Percentiles rank a stretch among this genome's conserved stretches.
Evolutionary conservation across 2,888 invertebrate species (phyloP).

Genomic region (Nemurella pictetii): DNA sequence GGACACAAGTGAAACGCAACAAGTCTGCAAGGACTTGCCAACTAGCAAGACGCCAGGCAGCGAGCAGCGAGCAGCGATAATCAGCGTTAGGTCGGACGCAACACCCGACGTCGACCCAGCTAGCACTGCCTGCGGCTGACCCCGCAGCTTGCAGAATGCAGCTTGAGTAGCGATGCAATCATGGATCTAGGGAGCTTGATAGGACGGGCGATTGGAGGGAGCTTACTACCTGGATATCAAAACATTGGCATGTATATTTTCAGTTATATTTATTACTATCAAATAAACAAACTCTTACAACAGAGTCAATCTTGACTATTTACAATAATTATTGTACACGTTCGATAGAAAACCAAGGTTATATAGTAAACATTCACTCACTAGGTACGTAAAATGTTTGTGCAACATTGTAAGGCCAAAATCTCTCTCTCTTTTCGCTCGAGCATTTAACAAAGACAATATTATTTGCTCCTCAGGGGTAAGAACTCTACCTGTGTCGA

Average conservation of each 20-base stretch:
- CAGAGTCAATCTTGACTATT: slow-evolving; percentile 19
- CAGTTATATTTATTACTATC: slow-evolving; percentile 2
- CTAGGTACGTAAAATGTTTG: not conserved
- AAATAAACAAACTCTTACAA: slow-evolving; percentile 25
- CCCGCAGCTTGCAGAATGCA: not conserved
- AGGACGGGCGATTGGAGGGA: not conserved
- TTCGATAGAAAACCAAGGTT: slow-evolving; percentile 22
- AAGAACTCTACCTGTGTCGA: not conserved
- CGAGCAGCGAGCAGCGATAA: too few relatives aligned
- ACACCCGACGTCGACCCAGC: not conserved
- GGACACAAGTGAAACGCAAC: slow-evolving; percentile 21
- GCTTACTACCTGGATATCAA: not conserved
- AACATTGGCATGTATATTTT: not conserved
- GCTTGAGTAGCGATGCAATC: not conserved
- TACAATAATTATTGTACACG: slow-evolving; percentile 15
- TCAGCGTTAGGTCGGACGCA: too few relatives aligned
- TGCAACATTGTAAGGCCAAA: not conserved
- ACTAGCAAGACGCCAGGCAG: too few relatives aligned
- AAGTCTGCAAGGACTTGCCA: not conserved
- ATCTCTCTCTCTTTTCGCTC: not conserved
- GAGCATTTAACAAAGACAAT: not conserved
- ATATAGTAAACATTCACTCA: not conserved
- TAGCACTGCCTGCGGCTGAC: not conserved
- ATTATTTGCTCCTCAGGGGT: not conserved
- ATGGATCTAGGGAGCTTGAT: not conserved